Evolutionary conservation across 2,888 invertebrate species (phyloP).

Genomic region (Exephanes ischioxanthus): DNA sequence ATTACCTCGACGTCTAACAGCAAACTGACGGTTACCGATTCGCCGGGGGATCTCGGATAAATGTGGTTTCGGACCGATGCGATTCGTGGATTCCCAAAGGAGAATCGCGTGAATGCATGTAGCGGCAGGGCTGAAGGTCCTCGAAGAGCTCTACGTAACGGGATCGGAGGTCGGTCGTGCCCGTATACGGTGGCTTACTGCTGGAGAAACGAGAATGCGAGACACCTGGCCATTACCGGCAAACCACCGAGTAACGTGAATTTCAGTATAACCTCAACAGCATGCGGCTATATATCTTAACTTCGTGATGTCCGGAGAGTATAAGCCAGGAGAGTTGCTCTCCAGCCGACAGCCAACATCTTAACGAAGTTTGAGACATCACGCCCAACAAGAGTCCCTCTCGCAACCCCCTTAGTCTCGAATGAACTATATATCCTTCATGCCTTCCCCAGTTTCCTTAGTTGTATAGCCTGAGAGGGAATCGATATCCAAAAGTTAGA

Average conservation of each 20-base stretch:
- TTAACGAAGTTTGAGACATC: slow-evolving; percentile 43
- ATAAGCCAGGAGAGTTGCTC: slow-evolving; percentile 22
- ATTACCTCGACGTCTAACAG: slow-evolving; percentile 3
- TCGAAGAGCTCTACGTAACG: slow-evolving; percentile 27
- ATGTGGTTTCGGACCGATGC: slow-evolving; percentile 67
- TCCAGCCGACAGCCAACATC: slow-evolving; percentile 15
- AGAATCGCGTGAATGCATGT: slow-evolving; percentile 10
- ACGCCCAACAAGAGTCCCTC: slow-evolving; percentile 7
- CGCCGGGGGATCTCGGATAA: slow-evolving; percentile 69
- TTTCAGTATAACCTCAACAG: slow-evolving; percentile 8
- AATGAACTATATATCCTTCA: slow-evolving; percentile 29
- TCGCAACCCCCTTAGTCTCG: not conserved
- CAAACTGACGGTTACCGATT: slow-evolving; percentile 72
- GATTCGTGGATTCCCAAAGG: slow-evolving; percentile 27
- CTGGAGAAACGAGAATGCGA: slow-evolving; percentile 11
- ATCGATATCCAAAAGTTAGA: slow-evolving; percentile 26
- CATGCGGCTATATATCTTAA: slow-evolving; percentile 10
- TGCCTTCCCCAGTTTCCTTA: not conserved
- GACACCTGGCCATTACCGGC: slow-evolving; percentile 17
- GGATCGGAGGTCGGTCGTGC: not conserved
- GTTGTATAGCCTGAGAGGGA: not conserved
- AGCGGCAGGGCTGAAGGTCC: slow-evolving; percentile 20
- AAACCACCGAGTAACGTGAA: slow-evolving; percentile 40
- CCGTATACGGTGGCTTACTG: slow-evolving; percentile 10
- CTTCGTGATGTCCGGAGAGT: slow-evolving; percentile 21